Evolutionary conservation across 2,113 vertebrate species (phyloP).

Genomic region (Nibea albiflora): DNA sequence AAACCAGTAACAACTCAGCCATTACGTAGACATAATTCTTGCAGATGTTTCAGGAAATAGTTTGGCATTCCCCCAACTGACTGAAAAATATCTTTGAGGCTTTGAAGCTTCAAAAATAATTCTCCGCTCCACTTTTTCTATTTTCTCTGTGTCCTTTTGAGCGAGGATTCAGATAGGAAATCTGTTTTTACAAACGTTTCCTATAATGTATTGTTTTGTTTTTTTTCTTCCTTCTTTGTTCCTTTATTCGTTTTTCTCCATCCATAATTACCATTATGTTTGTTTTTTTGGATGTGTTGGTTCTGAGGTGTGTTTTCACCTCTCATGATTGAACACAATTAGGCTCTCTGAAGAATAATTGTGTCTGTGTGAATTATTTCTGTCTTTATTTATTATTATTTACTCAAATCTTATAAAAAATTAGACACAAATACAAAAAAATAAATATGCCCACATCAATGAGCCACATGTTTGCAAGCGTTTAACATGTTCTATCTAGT

Average conservation of each 20-base stretch:
- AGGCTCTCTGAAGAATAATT: conserved; percentile 2
- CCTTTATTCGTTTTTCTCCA: background rate
- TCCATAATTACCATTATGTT: background rate
- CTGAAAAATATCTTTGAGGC: background rate
- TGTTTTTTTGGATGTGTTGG: background rate
- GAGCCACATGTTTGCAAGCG: background rate
- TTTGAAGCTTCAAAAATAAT: background rate
- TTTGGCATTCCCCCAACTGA: background rate
- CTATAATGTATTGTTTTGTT: background rate
- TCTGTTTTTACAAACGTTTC: background rate
- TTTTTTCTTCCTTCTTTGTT: background rate
- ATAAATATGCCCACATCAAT: background rate
- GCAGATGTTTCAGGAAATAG: background rate
- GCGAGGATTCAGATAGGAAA: background rate
- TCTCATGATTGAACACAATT: background rate
- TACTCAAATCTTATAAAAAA: too few relatives aligned
- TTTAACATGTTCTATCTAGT: background rate
- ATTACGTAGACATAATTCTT: background rate
- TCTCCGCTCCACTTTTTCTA: background rate
- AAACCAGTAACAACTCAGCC: background rate
- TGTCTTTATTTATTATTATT: background rate
- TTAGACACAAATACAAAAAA: too few relatives aligned
- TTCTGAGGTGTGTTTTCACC: conserved; percentile 8
- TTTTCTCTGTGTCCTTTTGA: background rate
- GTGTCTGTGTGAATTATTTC: background rate